phyloP scores from a whole-genome alignment of 1,140 invertebrate species.

The Whitmania pigra region DNA sequence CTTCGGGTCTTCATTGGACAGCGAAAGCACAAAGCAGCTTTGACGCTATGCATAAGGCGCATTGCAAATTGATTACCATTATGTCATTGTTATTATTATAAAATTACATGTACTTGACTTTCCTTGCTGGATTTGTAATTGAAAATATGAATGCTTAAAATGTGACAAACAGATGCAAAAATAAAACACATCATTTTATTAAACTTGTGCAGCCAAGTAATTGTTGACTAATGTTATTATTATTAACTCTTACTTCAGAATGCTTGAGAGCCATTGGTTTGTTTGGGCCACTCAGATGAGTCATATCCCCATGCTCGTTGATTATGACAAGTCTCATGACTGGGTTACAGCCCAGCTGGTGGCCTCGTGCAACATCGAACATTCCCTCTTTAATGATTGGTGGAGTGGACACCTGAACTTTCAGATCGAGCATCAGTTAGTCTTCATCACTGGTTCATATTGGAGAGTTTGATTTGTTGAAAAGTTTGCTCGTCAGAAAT shows the following conservation, averaged over 20 bases:
- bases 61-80: no score
- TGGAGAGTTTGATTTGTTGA: neutral
- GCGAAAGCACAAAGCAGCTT: no score
- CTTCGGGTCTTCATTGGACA: no score
- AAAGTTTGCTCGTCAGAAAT: neutral
- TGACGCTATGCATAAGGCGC: no score
- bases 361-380: constrained; percentile 38
- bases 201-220: no score
- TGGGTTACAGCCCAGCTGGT: constrained; percentile 36
- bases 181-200: no score
- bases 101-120: no score
- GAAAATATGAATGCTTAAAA: no score
- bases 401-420: constrained; percentile 25
- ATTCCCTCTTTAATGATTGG: constrained; percentile 42
- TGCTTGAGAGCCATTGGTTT: constrained; percentile 41
- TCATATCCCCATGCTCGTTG: constrained; percentile 41
- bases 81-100: no score
- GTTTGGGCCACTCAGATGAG: constrained; percentile 41
- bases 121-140: no score
- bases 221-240: no score
- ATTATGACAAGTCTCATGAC: constrained; percentile 31
- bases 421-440: constrained; percentile 25
- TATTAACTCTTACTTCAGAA: constrained; percentile 27
- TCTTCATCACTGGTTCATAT: neutral
- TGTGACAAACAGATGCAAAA: no score